phyloP scores from a whole-genome alignment of 2,888 invertebrate species.

The Eupithecia subumbrata region DNA sequence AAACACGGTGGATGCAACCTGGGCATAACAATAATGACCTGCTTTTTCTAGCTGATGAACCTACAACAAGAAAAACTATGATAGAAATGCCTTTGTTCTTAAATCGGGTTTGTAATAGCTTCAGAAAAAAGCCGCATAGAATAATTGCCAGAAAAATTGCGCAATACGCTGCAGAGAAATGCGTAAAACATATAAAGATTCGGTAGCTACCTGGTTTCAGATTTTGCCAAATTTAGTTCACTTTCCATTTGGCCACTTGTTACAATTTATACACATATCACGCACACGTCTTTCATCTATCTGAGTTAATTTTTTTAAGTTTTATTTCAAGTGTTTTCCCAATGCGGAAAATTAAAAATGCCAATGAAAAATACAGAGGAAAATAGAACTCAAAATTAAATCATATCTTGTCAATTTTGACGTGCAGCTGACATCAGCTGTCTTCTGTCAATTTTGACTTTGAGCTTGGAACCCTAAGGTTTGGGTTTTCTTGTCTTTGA shows the following conservation, averaged over 20 bases:
- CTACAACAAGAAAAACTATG: conserved; percentile 34
- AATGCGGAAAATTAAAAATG: conserved; percentile 47
- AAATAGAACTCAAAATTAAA: neutral
- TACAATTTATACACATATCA: conserved; percentile 73
- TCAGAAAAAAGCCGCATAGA: conserved; percentile 50
- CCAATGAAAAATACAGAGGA: conserved; percentile 30
- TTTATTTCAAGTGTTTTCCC: conserved; percentile 37
- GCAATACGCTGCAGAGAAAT: conserved; percentile 56
- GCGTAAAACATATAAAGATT: conserved; percentile 37
- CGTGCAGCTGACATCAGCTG: conserved; percentile 1
- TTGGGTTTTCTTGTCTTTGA: no score
- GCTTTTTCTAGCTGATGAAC: conserved; percentile 30
- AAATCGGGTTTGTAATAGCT: neutral
- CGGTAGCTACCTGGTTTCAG: conserved; percentile 68
- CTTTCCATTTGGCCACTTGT: conserved; percentile 74
- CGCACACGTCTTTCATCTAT: conserved; percentile 43
- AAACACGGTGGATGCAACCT: conserved; percentile 39
- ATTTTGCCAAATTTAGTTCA: conserved; percentile 68
- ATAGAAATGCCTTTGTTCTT: conserved; percentile 13
- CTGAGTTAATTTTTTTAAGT: conserved; percentile 31
- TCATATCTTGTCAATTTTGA: conserved; percentile 1
- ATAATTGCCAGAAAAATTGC: conserved; percentile 57
- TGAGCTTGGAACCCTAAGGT: neutral
- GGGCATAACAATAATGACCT: conserved; percentile 42
- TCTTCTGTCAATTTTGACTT: neutral